A percentile compares a stretch with the other conserved stretches of the same genome.
phyloP scores from a whole-genome alignment of 92 coral and sea anemone species.

The Diadumene lineata region DNA sequence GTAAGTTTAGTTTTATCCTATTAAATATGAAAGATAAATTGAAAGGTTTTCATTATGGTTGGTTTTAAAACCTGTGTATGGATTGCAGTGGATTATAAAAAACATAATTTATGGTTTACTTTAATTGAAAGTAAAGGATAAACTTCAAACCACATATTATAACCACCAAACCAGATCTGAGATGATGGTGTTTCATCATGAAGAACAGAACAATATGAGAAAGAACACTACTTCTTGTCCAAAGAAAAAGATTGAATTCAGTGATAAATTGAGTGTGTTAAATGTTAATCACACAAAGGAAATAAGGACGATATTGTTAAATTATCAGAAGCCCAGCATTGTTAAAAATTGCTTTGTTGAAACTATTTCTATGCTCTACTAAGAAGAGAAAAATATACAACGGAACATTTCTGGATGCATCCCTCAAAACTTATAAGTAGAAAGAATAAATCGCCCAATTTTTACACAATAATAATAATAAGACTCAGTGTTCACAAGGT shows the following conservation, averaged over 20 bases:
- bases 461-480: no score
- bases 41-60: not conserved
- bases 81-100: not conserved
- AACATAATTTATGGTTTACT: no score
- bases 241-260: no score
- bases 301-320: no score
- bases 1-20: not conserved
- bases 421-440: no score
- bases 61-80: not conserved
- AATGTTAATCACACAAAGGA: no score
- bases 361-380: no score
- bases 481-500: no score
- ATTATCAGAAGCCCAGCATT: no score
- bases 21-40: not conserved
- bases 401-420: no score
- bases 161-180: not conserved
- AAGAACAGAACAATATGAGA: not conserved
- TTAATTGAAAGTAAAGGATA: not conserved
- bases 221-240: not conserved
- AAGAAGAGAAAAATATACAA: not conserved
- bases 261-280: no score
- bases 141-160: not conserved
- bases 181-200: not conserved
- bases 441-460: no score
- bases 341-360: not conserved